phyloP scores from a whole-genome alignment of 1,140 invertebrate species.

The Apis cerana region DNA sequence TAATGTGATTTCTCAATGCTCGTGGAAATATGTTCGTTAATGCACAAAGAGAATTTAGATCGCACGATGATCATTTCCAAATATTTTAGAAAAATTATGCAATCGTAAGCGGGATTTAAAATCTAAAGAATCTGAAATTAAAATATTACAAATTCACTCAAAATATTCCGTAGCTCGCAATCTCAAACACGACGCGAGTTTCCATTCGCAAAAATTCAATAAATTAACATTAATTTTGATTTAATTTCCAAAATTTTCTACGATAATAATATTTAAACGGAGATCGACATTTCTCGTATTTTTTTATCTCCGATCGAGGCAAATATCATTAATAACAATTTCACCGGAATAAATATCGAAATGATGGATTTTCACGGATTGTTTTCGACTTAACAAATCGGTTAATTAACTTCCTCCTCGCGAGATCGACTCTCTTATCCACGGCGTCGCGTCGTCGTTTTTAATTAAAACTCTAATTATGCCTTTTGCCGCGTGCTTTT shows the following conservation, averaged over 20 bases:
- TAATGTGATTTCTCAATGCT: background rate
- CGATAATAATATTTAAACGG: too few relatives aligned
- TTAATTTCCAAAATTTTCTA: too few relatives aligned
- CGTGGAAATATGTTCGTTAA: background rate
- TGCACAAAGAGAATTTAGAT: background rate
- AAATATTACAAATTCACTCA: too few relatives aligned
- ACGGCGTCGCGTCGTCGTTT: constrained; percentile 24
- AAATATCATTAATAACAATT: background rate
- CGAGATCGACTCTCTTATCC: constrained; percentile 40
- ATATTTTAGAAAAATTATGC: background rate
- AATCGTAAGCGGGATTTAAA: too few relatives aligned
- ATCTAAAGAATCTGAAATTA: too few relatives aligned
- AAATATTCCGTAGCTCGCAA: too few relatives aligned
- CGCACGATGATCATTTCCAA: background rate
- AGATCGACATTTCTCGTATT: too few relatives aligned
- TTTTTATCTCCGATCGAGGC: too few relatives aligned
- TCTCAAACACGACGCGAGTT: too few relatives aligned
- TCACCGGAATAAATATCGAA: background rate
- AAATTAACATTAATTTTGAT: too few relatives aligned
- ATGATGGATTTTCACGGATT: constrained; percentile 13
- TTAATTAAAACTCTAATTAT: constrained; percentile 51
- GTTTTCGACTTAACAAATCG: constrained; percentile 26
- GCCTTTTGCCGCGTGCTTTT: constrained; percentile 22
- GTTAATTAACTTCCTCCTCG: constrained; percentile 46
- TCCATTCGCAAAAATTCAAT: too few relatives aligned